Conservation (phyloP, 2,797 vertebrate species). For the Tinamus major region DNA sequence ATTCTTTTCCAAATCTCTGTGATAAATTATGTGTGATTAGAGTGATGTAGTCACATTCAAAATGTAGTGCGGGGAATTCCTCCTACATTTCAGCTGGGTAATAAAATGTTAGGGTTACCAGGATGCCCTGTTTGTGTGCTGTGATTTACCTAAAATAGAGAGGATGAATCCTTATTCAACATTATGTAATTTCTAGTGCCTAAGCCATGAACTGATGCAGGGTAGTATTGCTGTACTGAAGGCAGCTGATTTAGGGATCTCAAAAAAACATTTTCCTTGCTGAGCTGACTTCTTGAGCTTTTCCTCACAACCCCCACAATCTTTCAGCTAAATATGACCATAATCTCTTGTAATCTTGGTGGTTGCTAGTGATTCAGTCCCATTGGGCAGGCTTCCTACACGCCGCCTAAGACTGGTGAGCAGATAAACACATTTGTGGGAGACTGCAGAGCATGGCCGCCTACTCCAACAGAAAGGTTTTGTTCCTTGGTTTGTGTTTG, state of each 20-base stretch:
- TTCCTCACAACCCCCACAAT: background rate
- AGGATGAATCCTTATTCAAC: background rate
- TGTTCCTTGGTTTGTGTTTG: background rate
- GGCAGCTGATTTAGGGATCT: background rate
- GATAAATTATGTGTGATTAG: background rate
- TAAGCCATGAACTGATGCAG: background rate
- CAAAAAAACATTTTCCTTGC: background rate
- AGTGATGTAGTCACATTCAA: background rate
- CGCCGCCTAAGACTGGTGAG: background rate
- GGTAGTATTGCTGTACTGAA: background rate
- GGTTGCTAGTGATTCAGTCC: background rate
- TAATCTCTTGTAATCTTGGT: background rate
- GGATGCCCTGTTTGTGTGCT: fast-evolving
- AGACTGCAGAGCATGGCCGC: background rate
- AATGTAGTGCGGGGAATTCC: background rate
- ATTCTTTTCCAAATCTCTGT: background rate
- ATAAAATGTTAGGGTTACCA: background rate
- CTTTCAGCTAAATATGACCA: background rate
- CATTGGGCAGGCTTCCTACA: background rate
- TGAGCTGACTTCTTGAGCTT: background rate
- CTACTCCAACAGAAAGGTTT: background rate
- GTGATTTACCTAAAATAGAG: background rate
- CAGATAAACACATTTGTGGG: background rate
- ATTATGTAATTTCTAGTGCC: fast-evolving
- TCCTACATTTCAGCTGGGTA: background rate